A percentile compares a stretch with the other conserved stretches of the same genome.
Evolutionary conservation across 2,797 vertebrate species (phyloP).

Genomic region (Kryptopterus vitreolus): DNA sequence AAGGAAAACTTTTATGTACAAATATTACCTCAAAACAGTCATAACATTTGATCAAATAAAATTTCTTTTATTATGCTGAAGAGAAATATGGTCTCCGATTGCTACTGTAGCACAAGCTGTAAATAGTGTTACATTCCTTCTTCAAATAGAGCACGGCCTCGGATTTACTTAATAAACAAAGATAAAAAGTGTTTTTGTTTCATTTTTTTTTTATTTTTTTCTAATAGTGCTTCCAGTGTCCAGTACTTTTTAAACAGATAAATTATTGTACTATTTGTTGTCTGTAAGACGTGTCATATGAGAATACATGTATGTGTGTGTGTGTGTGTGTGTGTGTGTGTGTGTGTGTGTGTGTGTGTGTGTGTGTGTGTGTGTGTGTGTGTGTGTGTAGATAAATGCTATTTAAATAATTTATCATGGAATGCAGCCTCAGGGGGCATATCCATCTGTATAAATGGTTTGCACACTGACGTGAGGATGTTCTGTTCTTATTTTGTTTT

Average conservation of each 20-base stretch:
- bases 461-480: constrained; percentile 97
- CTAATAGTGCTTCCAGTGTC: constrained; percentile 79
- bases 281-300: constrained; percentile 56
- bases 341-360: neutral
- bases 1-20: constrained; percentile 83
- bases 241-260: constrained; percentile 87
- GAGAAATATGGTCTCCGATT: constrained; percentile 77
- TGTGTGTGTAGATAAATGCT: constrained; percentile 89
- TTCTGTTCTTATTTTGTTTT: constrained; percentile 83
- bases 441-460: constrained; percentile 98
- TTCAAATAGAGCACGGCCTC: constrained; percentile 61
- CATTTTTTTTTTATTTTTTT: constrained; percentile 51
- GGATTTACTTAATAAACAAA: constrained; percentile 73
- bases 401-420: constrained; percentile 99
- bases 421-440: constrained; percentile 83
- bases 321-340: constrained; percentile 70
- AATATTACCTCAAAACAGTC: constrained; percentile 98
- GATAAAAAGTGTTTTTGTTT: constrained; percentile 68
- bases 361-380: constrained; percentile 26
- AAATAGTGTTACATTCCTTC: constrained; percentile 83
- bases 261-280: constrained; percentile 88
- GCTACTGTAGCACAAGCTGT: constrained; percentile 95
- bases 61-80: constrained; percentile 73
- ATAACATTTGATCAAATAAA: constrained; percentile 78
- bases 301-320: constrained; percentile 15